phyloP scores from a whole-genome alignment of 1,140 invertebrate genomes.

The Euura saliciscinereae region DNA sequence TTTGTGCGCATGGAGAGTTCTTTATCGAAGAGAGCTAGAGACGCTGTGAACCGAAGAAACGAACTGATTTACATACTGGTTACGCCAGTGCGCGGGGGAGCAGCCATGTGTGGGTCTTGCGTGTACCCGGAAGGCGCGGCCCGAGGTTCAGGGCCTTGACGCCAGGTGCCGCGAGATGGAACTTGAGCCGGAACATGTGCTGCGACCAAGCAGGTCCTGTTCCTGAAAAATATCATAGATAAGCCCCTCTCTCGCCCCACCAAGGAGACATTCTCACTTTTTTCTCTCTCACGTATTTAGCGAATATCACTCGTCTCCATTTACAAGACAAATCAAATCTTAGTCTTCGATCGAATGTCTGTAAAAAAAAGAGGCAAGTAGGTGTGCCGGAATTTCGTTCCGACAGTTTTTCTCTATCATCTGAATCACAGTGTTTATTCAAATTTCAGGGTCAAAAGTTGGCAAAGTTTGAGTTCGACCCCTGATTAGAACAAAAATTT shows the following conservation, averaged over 20 bases:
- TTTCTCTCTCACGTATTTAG: background rate
- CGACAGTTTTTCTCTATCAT: too few relatives aligned
- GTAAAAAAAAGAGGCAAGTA: too few relatives aligned
- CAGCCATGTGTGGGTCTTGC: slow-evolving; percentile 30
- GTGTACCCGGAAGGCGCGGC: slow-evolving; percentile 53
- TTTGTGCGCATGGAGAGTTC: background rate
- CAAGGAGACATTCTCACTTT: background rate
- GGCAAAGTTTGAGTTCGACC: too few relatives aligned
- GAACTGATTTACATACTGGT: slow-evolving; percentile 52
- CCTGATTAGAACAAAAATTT: too few relatives aligned
- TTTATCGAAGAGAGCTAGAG: background rate
- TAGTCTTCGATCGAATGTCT: too few relatives aligned
- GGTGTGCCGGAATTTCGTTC: too few relatives aligned
- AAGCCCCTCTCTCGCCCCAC: background rate
- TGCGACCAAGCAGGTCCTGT: slow-evolving; percentile 37
- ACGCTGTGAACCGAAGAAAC: background rate
- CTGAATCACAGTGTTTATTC: too few relatives aligned
- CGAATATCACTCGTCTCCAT: too few relatives aligned
- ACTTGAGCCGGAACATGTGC: slow-evolving; percentile 45
- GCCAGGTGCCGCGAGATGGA: slow-evolving; percentile 52
- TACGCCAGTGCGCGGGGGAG: slow-evolving; percentile 41
- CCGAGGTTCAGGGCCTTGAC: slow-evolving; percentile 49
- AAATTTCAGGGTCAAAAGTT: too few relatives aligned
- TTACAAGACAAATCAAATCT: too few relatives aligned
- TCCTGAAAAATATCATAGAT: slow-evolving; percentile 3